Base-by-base conservation (phyloP, 2,888 invertebrate genomes). In the Cataglyphis livida region DNA sequence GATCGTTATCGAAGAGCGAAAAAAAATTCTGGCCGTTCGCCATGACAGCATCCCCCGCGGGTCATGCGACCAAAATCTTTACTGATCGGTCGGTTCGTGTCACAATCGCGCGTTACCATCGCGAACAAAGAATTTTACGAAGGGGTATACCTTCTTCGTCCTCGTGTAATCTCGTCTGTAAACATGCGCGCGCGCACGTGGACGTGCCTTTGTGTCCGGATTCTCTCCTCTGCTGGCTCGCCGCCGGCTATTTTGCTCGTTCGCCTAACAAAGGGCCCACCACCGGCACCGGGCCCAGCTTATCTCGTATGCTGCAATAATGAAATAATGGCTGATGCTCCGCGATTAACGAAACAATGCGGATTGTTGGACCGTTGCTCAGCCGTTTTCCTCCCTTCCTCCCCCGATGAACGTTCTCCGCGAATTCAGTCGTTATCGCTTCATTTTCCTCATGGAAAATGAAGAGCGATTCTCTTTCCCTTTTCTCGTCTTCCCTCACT, bases 101-200 rank as follows among this genome's bases (percentile, higher is more conserved):
- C 85, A 73, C 83, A 81, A 83, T 84, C 44, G 68, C 21, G 41
- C 48, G 32, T 21, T 18, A 18, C 62, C 59, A 68, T 25, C 25
- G 57, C 65, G 82, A 65, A 82, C 81, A 62, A 85, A 83, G 78
- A 83, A 81, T 85, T 86, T 78, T 73, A 83, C 66, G 61, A 73
- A 65, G 35, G 48, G 51, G 57, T 61, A 9, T 54, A 28, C 32
- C 44, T 21, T 44, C 32, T 15, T 18, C 32, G 21, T 5, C 5
- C 59, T 59, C 62, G 51, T 62, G 70, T 86, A 86, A 86, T 86
- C 84, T 81, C 71, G 74, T 71, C 85, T 75, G 84, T 84, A 86
- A 86, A 84, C 84, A 86, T 66, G 25, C 71, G 25, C 21, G 18
- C 9, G 35, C 62, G 79, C 78, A 64, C 54, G 64, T 73, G 62